Base-by-base conservation (phyloP, 35 echinoderm and acorn worm species). In the Chiridota heheva region DNA sequence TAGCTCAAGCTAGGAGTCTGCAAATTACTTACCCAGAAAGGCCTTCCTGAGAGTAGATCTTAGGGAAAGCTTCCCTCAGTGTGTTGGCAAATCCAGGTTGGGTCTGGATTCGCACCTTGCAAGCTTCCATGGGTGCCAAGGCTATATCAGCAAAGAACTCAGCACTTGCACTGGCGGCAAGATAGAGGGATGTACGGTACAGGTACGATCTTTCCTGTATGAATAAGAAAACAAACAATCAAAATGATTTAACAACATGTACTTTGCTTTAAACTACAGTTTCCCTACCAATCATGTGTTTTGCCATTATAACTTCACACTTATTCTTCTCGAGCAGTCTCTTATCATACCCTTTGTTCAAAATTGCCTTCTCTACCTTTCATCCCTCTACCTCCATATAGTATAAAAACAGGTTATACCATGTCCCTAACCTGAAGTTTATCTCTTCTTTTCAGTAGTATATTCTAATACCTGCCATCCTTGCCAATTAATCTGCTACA, bases 121-220 rank as follows among this genome's bases (percentile, higher is more conserved):
- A 71, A 33, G 92, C 92, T 79, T 96, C 92, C 92, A 96, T 96
- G n/a, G 92, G 92, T 67, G 92, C 83, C 44, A 96, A 60, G 48
- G 92, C 92, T 53, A 96, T 96, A 72, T 96, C 92, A 68, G 92
- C 92, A 80, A 96, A 96, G 92, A 91, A 90, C 63, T 96, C 87
- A 13, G 88, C 92, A 65, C 87, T 96, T 27, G 92, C 87, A 78
- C 83, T 88, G 58, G 92, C 87, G 45, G 88, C 88, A 13, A 90
- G 72, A 53, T 96, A 91, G 31, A 96, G 49, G 17, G 92, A 96
- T 42, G 92, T 96, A 36, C 87, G 78, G 58, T 90, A 90, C 47
- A 83, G 10, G 70, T 82, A 90, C 24, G 77, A 36, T 18, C 36
- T 70, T 84, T 91, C 90, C 84, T 87, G 67, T 12, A 44, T 24